These are phyloP conservation scores for Pseudorhombus dupliciocellatus DNA, from an alignment of 2,113 vertebrate genomes.

Conservation along the genomic window DNA sequence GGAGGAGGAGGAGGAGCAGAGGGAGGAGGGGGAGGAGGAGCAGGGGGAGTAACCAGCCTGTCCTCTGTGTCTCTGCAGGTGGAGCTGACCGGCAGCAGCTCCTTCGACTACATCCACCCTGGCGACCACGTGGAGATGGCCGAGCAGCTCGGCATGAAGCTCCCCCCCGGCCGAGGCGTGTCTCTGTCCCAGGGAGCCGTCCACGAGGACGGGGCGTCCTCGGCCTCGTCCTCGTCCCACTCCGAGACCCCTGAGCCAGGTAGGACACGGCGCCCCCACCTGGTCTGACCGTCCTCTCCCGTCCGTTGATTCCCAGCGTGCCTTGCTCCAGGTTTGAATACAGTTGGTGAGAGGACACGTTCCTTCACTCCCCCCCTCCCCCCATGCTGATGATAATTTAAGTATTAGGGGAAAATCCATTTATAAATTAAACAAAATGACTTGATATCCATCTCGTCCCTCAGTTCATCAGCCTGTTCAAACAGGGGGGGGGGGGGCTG, in stretches of 20 bases:
- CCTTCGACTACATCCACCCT: slow-evolving; percentile 98
- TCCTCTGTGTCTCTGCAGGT: slow-evolving; percentile 79
- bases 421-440: slow-evolving; percentile 99
- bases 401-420: slow-evolving; percentile 99
- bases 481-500: slow-evolving; percentile 96
- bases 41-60: background rate
- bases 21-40: background rate
- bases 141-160: slow-evolving; percentile 99
- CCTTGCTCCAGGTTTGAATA: too few relatives aligned
- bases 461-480: slow-evolving; percentile 99
- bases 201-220: slow-evolving; percentile 93
- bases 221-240: slow-evolving; percentile 95
- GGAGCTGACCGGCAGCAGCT: slow-evolving; percentile 99
- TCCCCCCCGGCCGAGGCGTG: slow-evolving; percentile 92
- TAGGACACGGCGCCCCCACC: slow-evolving; percentile 55
- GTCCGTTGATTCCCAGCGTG: too few relatives aligned
- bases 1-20: background rate
- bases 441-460: slow-evolving; percentile 99
- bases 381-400: slow-evolving; percentile 91
- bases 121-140: slow-evolving; percentile 99
- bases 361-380: background rate
- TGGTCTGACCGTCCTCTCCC: background rate
- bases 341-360: too few relatives aligned
- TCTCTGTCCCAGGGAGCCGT: slow-evolving; percentile 88
- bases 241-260: slow-evolving; percentile 98